phyloP scores from a whole-genome alignment of 2,113 vertebrate species.

The Chinchilla lanigera region DNA sequence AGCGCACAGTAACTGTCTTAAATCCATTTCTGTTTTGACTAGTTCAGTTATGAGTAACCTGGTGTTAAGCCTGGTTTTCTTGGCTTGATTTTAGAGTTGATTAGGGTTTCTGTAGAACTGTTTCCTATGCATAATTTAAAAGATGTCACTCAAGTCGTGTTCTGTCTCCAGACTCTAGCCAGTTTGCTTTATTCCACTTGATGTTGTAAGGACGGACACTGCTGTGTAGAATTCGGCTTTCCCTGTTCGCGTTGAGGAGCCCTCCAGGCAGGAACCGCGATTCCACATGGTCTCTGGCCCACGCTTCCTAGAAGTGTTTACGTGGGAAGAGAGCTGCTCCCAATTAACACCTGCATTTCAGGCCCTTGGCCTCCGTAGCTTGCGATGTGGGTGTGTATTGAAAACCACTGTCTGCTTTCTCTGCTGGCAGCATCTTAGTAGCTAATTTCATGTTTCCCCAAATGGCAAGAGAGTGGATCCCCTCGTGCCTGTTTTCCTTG shows the following conservation, averaged over 20 bases:
- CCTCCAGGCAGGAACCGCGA: not conserved
- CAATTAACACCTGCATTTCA: no score
- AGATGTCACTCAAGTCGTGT: not conserved
- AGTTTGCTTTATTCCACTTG: not conserved
- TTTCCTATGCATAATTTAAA: not conserved
- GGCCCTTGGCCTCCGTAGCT: not conserved
- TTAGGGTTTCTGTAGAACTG: not conserved
- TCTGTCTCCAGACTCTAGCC: not conserved
- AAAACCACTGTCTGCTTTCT: not conserved
- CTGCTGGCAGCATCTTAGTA: not conserved
- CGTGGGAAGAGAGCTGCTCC: no score
- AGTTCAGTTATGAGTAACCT: not conserved
- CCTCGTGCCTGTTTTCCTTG: not conserved
- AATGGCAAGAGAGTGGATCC: not conserved
- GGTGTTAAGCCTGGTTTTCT: not conserved
- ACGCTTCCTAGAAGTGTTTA: not conserved
- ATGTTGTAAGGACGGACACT: not conserved
- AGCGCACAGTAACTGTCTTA: not conserved
- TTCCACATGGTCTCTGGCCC: not conserved
- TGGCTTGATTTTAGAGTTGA: not conserved
- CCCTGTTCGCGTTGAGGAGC: no score
- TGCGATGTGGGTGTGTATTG: not conserved
- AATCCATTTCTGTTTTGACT: not conserved
- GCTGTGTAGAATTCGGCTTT: accelerated
- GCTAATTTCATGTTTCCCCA: not conserved